phyloP scores from a whole-genome alignment of 1,140 invertebrate genomes.

The Pristionchus pacificus region DNA sequence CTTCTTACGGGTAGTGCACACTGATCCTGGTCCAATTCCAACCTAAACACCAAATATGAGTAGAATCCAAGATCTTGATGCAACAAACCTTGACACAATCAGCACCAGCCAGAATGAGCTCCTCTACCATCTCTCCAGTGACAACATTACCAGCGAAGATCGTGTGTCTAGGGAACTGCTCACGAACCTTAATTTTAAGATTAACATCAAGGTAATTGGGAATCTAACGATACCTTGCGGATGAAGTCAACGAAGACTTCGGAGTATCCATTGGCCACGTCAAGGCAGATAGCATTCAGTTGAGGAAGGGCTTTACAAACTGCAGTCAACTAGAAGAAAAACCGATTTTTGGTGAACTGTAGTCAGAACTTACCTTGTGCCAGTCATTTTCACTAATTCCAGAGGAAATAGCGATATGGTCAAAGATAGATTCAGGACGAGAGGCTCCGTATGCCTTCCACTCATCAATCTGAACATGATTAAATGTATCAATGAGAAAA shows the following conservation, averaged over 20 bases:
- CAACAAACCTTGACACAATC: slow-evolving; percentile 78
- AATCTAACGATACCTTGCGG: slow-evolving; percentile 65
- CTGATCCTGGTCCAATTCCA: slow-evolving; percentile 88
- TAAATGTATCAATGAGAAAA: background rate
- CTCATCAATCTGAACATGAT: slow-evolving; percentile 45
- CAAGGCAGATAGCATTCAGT: slow-evolving; percentile 76
- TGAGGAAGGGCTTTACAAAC: slow-evolving; percentile 70
- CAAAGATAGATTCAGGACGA: slow-evolving; percentile 31
- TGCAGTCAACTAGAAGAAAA: slow-evolving; percentile 62
- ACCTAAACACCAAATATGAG: slow-evolving; percentile 61
- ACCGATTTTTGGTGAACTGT: background rate
- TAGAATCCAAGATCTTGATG: background rate
- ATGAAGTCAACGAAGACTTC: slow-evolving; percentile 89
- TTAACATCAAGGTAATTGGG: background rate
- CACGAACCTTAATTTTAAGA: background rate
- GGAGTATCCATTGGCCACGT: slow-evolving; percentile 94
- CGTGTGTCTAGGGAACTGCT: slow-evolving; percentile 66
- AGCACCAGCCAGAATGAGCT: slow-evolving; percentile 84
- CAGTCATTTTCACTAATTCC: slow-evolving; percentile 79
- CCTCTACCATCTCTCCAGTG: slow-evolving; percentile 93
- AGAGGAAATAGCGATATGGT: slow-evolving; percentile 78
- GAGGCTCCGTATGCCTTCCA: slow-evolving; percentile 22
- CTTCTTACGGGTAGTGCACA: slow-evolving; percentile 88
- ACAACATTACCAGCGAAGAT: slow-evolving; percentile 90
- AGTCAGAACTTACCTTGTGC: slow-evolving; percentile 60